Percentiles rank a stretch among this genome's conserved stretches.
Conservation (phyloP, 1,140 invertebrate genomes). For the Phocides pigmalion region DNA sequence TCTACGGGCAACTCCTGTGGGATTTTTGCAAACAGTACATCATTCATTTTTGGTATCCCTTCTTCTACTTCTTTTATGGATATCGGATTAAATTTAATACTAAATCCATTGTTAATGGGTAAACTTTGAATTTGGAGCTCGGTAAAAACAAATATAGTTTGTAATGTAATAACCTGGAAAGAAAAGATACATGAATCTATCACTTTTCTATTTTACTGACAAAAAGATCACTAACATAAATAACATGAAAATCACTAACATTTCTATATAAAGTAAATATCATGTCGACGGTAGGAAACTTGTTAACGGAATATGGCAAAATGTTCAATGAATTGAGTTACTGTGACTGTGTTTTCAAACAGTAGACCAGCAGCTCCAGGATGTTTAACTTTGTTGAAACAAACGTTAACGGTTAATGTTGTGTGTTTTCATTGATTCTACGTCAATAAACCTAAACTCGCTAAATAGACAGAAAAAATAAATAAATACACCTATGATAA, state of each 20-base stretch:
- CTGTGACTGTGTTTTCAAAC: background rate
- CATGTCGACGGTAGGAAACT: background rate
- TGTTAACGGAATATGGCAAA: background rate
- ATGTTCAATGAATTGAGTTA: background rate
- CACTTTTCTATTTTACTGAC: background rate
- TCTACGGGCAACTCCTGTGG: slow-evolving; percentile 45
- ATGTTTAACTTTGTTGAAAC: background rate
- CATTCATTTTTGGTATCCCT: slow-evolving; percentile 42
- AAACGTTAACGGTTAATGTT: background rate
- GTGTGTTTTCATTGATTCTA: background rate
- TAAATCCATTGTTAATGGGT: slow-evolving; percentile 60
- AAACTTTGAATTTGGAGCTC: slow-evolving; percentile 36
- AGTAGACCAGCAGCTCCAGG: background rate
- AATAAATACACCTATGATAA: too few relatives aligned
- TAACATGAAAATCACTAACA: background rate
- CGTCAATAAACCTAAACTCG: too few relatives aligned
- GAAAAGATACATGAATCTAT: background rate
- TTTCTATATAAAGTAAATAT: background rate
- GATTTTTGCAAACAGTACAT: slow-evolving; percentile 55
- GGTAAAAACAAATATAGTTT: slow-evolving; percentile 3
- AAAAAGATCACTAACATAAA: background rate
- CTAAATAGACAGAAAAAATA: too few relatives aligned
- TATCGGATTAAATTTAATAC: slow-evolving; percentile 53
- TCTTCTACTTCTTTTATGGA: slow-evolving; percentile 48
- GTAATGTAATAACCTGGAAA: slow-evolving; percentile 8